Conservation (phyloP, 64 coral and sea anemone species). For the Montipora sp. region DNA sequence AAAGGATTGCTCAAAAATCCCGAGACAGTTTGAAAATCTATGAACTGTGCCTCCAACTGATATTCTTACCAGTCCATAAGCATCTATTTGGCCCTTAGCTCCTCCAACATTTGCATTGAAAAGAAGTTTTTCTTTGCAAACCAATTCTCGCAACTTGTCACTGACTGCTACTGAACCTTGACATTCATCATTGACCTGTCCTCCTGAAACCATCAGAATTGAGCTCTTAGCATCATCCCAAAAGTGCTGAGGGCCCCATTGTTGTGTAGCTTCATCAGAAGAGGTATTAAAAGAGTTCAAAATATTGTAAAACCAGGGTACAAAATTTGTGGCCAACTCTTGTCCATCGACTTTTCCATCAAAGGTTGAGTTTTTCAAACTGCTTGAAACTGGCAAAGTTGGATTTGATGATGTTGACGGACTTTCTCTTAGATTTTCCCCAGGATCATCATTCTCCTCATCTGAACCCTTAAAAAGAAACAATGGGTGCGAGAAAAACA, state of each 20-base stretch:
- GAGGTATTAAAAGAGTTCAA: slow-evolving; percentile 54
- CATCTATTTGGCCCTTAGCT: slow-evolving; percentile 66
- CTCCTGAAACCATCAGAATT: slow-evolving; percentile 67
- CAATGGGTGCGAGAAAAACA: not conserved
- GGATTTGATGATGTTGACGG: not conserved
- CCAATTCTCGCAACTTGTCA: slow-evolving; percentile 72
- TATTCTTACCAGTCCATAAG: slow-evolving; percentile 82
- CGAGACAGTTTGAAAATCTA: slow-evolving; percentile 80
- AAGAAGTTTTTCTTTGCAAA: slow-evolving; percentile 80
- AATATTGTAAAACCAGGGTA: slow-evolving; percentile 86
- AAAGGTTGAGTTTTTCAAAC: not conserved
- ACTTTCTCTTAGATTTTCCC: not conserved
- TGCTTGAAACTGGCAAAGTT: not conserved
- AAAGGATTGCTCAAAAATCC: slow-evolving; percentile 95
- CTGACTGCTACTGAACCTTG: slow-evolving; percentile 80
- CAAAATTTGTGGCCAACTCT: slow-evolving; percentile 75
- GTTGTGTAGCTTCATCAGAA: not conserved
- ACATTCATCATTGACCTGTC: slow-evolving; percentile 66
- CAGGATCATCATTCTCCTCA: not conserved
- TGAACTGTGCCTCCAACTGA: slow-evolving; percentile 84
- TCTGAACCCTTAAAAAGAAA: slow-evolving; percentile 11
- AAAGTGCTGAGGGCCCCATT: slow-evolving; percentile 93
- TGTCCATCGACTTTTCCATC: slow-evolving; percentile 45
- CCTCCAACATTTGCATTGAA: slow-evolving; percentile 79
- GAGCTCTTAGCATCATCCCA: slow-evolving; percentile 80